Percentiles rank a stretch among this genome's conserved stretches.
Evolutionary conservation across 2,888 invertebrate genomes (phyloP).

Genomic region (Fabriciana adippe): DNA sequence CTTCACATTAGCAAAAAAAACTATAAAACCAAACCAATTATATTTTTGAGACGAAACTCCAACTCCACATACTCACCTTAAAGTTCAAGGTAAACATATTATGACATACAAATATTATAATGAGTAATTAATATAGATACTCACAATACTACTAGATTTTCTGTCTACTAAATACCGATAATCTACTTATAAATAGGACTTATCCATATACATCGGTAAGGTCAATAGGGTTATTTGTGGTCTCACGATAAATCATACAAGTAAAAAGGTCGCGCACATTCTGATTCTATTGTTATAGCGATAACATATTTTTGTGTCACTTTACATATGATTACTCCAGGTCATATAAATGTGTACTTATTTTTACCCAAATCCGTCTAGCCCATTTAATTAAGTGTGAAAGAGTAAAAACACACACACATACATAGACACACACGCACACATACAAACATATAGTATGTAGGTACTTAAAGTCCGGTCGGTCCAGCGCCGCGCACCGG

Average conservation of each 20-base stretch:
- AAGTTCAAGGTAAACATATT: too few species aligned
- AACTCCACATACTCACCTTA: too few species aligned
- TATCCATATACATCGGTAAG: constrained; percentile 4
- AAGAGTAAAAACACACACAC: too few species aligned
- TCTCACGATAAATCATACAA: constrained; percentile 7
- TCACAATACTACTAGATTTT: background rate
- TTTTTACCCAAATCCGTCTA: too few species aligned
- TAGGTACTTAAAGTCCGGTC: constrained; percentile 1
- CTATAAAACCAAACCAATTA: background rate
- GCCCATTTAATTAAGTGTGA: too few species aligned
- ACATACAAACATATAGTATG: too few species aligned
- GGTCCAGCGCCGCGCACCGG: constrained; percentile 40
- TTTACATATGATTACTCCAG: too few species aligned
- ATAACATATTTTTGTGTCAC: background rate
- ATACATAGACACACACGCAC: too few species aligned
- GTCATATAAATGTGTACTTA: too few species aligned
- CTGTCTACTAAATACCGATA: background rate
- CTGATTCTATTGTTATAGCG: background rate
- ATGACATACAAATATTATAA: background rate
- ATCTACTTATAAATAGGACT: constrained; percentile 8
- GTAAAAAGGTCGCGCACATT: background rate
- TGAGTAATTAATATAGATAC: background rate
- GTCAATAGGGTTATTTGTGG: constrained; percentile 6
- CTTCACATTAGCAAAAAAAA: too few species aligned
- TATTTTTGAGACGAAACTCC: background rate